Evolutionary conservation across 2,797 vertebrate genomes (phyloP).

Genomic region (Brotula barbata): DNA sequence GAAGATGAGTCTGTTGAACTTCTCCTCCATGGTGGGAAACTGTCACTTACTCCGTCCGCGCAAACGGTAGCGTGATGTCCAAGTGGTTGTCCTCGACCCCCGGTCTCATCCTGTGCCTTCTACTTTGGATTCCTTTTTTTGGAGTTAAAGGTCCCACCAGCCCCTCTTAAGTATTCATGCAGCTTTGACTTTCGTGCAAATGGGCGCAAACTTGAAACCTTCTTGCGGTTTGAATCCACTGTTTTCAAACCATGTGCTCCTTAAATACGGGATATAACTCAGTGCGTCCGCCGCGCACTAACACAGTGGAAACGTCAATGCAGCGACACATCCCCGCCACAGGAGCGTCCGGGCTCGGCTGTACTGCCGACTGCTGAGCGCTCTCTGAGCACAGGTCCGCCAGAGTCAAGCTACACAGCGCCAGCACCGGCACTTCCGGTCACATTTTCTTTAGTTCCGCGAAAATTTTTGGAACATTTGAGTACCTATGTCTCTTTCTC

Average conservation of each 20-base stretch:
- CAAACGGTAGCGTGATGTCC: slow-evolving; percentile 45
- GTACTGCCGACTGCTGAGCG: slow-evolving; percentile 61
- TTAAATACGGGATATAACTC: background rate
- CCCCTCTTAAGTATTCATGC: no score
- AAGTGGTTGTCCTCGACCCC: slow-evolving; percentile 20
- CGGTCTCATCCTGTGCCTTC: slow-evolving; percentile 57
- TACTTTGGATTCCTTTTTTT: background rate
- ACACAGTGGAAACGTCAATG: slow-evolving; percentile 16
- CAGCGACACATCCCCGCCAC: slow-evolving; percentile 33
- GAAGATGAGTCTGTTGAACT: slow-evolving; percentile 88
- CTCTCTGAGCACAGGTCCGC: slow-evolving; percentile 43
- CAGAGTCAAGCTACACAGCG: rapidly evolving
- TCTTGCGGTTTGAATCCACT: background rate
- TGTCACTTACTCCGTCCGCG: slow-evolving; percentile 57
- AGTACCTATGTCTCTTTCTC: no score
- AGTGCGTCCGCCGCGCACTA: background rate
- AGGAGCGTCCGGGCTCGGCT: slow-evolving; percentile 44
- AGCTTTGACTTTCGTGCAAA: slow-evolving; percentile 21
- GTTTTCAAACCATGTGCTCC: background rate
- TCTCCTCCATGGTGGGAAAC: slow-evolving; percentile 86
- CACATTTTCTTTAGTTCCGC: background rate
- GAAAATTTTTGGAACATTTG: slow-evolving; percentile 22
- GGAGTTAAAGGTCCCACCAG: slow-evolving; percentile 15
- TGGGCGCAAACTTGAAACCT: slow-evolving; percentile 47
- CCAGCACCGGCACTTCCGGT: background rate